Evolutionary conservation across 2,888 invertebrate genomes (phyloP), one percentile per base, ranked within the genome.

Genomic region (Sericinus montela): DNA sequence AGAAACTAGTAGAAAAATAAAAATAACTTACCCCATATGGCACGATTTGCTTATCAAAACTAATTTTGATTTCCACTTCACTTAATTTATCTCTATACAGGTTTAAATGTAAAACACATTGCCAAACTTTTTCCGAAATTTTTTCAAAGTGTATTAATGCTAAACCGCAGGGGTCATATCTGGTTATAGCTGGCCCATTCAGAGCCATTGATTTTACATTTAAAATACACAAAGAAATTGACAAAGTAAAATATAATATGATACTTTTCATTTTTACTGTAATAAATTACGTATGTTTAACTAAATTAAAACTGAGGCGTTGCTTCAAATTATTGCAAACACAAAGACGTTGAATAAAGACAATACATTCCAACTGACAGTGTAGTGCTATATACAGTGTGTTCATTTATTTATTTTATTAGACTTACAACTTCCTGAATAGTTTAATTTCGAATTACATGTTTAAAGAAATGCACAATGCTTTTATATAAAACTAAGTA

Each of bases 151-250:
- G 68, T 55, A 87, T 59, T 7, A 80, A 62, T 1, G 80, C 85
- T 38, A 86, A 59, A 7, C 79, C 80, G 56, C 87, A 87, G 1
- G 87, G 87, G 32, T 81, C 76, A 37, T 86, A 87, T 53, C 76
- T 72, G 0, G 75, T 81, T 46, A 79, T 59, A 30, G 64, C 63
- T 1, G 79, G 68, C 0, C 85, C 85, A 45, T 70, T 69, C 35
- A 86, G 55, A 7, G 80, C 63, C 75, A 86, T 74, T 2, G 72
- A 59, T 51, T 67, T 50, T 1, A 72, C 72, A 51, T 63, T 60
- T 19, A 64, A 47, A 45, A 57, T 13, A 62, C 48, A 52, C 36
- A 56, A 54, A 35, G 5, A 60, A 41, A 39, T 56, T 51, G 7
- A 39, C 15, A 44, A n/a, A 13, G 19, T 28, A 1, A 11, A 15